These are phyloP conservation scores for Hipparchia semele DNA, from an alignment of 2,888 invertebrate species.

Conservation along the genomic window DNA sequence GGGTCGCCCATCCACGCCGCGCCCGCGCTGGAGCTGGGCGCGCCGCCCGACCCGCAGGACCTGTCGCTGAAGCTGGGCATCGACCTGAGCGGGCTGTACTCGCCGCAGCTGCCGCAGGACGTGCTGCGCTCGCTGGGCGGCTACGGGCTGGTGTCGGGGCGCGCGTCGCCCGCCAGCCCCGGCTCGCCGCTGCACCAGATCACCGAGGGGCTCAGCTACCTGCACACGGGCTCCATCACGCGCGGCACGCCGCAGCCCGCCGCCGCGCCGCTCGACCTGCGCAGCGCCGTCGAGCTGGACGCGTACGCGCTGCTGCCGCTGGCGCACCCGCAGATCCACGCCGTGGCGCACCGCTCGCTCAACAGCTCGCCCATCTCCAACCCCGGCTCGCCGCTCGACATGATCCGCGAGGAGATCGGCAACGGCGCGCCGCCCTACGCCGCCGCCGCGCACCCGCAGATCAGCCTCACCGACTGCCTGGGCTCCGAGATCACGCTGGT, in stretches of 20 bases:
- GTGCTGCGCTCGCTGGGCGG: constrained; percentile 61
- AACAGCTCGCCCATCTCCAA: constrained; percentile 85
- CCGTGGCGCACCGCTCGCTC: constrained; percentile 79
- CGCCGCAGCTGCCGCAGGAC: constrained; percentile 63
- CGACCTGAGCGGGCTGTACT: constrained; percentile 67
- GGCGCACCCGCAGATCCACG: constrained; percentile 69
- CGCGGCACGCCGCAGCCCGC: constrained; percentile 85
- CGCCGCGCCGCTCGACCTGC: constrained; percentile 81
- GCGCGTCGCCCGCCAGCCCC: constrained; percentile 58
- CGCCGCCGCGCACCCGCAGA: constrained; percentile 87
- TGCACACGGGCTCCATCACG: constrained; percentile 89
- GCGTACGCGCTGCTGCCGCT: constrained; percentile 54
- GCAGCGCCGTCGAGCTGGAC: constrained; percentile 47
- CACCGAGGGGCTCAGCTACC: constrained; percentile 87
- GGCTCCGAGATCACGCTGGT: constrained; percentile 92
- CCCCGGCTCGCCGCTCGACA: constrained; percentile 87
- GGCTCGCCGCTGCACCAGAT: constrained; percentile 85
- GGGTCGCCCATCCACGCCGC: constrained; percentile 63
- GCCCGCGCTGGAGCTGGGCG: constrained; percentile 57
- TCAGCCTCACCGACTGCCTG: constrained; percentile 95
- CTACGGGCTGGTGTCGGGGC: constrained; percentile 55
- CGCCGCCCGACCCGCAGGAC: constrained; percentile 71
- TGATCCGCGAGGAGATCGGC: constrained; percentile 88
- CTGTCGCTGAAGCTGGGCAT: constrained; percentile 81
- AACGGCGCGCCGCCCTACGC: constrained; percentile 55